Evolutionary conservation across 2,888 invertebrate species (phyloP), one percentile per base, ranked within the genome.

Genomic region (Resseliella maxima): DNA sequence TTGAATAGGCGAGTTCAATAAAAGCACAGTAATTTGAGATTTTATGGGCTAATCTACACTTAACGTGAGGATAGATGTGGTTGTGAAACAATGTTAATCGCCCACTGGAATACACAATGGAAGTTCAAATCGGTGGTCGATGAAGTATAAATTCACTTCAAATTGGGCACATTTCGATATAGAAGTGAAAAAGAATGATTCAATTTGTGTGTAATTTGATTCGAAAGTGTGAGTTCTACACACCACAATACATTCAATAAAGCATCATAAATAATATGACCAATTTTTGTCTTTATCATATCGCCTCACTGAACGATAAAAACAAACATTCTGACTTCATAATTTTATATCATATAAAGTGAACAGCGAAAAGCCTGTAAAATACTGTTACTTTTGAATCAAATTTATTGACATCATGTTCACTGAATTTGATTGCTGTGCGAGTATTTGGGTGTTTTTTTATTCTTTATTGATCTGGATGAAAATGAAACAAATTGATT

Each of bases 401-500:
- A 24, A 59, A 72, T 72, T 31, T 8, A 31, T 31, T 18, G 35
- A 12, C 3, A 72, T 72, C 72, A 72, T 21, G 72, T 35, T 31
- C 31, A 35, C 72, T 72, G 72, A 72, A 72, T 35, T 72, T 72
- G 72, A 72, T 72, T 31, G 12, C 12, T 8, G 46, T 31, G 31
- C 24, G 27, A n/a, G 72, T 72, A 72, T 72, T 72, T 18, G 46
- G 15, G 50, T n/a, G n/a, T 50, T 72, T 72, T 72, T 72, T 50
- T 50, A 15, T 50, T 18, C 18, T 50, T 18, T 50, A 41, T 41
- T 8, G 46, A 50, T 50, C 46, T 18, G 46, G 8, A 18, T 18
- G 46, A 50, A 50, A 15, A 41, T 12, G 41, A 41, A n/a, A 12
- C 12, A 12, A 50, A 15, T 50, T 18, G 18, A 8, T 50, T 50